A percentile compares a stretch with the other conserved stretches of the same genome.
These are phyloP conservation scores for Hoplodrina blanda DNA, from an alignment of 2,888 invertebrate species.

Conservation along the genomic window DNA sequence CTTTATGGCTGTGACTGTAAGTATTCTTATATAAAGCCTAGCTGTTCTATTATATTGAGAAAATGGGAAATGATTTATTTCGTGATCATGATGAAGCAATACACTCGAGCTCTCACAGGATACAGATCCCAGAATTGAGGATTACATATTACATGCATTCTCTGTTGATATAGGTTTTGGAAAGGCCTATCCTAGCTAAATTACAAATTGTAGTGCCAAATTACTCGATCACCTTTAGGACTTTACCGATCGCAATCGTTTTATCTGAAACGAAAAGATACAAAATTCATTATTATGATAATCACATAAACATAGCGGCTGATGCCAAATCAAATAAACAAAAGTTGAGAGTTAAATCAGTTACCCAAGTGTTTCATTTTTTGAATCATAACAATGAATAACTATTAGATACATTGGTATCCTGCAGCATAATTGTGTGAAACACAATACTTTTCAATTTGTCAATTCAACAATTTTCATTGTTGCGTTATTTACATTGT, in stretches of 20 bases:
- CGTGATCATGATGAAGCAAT: constrained; percentile 80
- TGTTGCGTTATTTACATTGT: too few relatives aligned
- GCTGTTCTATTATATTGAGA: constrained; percentile 79
- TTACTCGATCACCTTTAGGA: constrained; percentile 98
- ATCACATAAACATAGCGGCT: not conserved
- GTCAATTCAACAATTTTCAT: too few relatives aligned
- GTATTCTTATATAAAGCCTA: constrained; percentile 77
- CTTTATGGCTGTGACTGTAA: constrained; percentile 61
- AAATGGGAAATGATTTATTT: constrained; percentile 73
- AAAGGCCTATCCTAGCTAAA: constrained; percentile 90
- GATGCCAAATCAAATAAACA: too few relatives aligned
- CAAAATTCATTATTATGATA: not conserved
- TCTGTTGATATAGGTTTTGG: constrained; percentile 88
- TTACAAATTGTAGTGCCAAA: constrained; percentile 88
- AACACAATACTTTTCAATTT: too few relatives aligned
- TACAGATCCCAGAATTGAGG: constrained; percentile 82
- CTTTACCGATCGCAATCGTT: constrained; percentile 99
- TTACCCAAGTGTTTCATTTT: too few relatives aligned
- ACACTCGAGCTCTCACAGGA: constrained; percentile 84
- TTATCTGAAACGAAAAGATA: constrained; percentile 82
- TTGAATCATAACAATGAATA: too few relatives aligned
- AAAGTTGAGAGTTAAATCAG: too few relatives aligned
- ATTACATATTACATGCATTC: constrained; percentile 84
- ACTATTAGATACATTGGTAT: too few relatives aligned
- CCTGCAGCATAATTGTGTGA: too few relatives aligned